Evolutionary conservation across 2,113 vertebrate species (phyloP).

Genomic region (Rhagologus leucostigma): DNA sequence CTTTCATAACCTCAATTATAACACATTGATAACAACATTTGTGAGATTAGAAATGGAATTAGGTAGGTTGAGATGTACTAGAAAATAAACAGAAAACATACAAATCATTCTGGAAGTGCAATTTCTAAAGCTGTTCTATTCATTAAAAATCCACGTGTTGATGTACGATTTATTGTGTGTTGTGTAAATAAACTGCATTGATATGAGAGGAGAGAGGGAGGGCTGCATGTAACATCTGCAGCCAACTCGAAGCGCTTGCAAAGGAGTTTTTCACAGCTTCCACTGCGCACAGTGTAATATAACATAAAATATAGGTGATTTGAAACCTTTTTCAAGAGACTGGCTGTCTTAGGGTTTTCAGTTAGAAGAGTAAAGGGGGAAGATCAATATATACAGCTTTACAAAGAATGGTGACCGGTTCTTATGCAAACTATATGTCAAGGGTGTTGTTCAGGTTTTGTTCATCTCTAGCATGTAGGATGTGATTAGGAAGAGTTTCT

Average conservation of each 20-base stretch:
- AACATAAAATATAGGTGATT: neutral
- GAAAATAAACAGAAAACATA: neutral
- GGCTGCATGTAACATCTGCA: neutral
- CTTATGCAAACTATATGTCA: neutral
- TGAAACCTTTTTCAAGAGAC: neutral
- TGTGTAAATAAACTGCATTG: neutral
- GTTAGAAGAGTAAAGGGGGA: neutral
- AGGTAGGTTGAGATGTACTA: neutral
- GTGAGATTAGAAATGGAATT: neutral
- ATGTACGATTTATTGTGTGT: neutral
- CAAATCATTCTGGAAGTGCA: neutral
- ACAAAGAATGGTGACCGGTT: neutral
- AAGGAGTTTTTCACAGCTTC: neutral
- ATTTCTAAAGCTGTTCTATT: neutral
- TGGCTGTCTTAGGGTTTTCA: rapidly evolving
- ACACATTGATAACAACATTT: constrained; percentile 3
- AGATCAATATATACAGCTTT: neutral
- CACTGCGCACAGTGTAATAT: neutral
- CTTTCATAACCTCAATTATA: constrained; percentile 7
- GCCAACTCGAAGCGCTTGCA: neutral
- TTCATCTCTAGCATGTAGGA: neutral
- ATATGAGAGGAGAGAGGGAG: neutral
- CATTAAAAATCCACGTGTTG: neutral
- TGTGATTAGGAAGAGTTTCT: neutral
- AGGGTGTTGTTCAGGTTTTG: neutral